Evolutionary conservation across 2,888 invertebrate genomes (phyloP), one percentile per base, ranked within the genome.

Genomic region (Chelonus formosanus): DNA sequence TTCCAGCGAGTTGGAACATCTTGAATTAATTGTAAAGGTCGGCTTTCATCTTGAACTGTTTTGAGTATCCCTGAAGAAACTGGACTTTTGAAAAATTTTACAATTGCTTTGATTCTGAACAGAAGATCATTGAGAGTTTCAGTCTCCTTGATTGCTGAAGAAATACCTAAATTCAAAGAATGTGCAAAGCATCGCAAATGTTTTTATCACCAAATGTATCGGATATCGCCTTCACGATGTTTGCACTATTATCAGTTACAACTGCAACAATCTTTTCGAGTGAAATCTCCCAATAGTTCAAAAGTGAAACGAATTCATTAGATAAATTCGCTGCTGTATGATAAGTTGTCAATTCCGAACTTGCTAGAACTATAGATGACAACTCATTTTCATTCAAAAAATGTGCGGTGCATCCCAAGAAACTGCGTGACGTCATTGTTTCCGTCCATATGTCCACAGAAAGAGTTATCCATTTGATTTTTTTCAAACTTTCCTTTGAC

Each of bases 171-270:
- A 62, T 72, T 73, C 3, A 71, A 35, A 2, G 69, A 63, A 59
- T 73, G 73, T 34, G 73, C 73, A 63, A 73, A 72, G 57, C 73
- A 75, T 54, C 67, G 56, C 34, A 73, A 47, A 60, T 74, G 71
- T 48, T 68, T 67, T 35, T 58, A n/a, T n/a, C n/a, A n/a, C n/a
- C n/a, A n/a, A n/a, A n/a, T n/a, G n/a, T 57, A 10, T 67, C 63
- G 36, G n/a, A 59, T 3, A 67, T 67, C 35, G 73, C 70, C 67
- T 71, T 72, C 7, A 64, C 34, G 1, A 74, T 67, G 52, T 74
- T 73, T 5, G 71, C 68, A 5, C 63, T 72, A 50, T 68, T 71
- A 59, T 74, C 72, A 34, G 72, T 68, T 7, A 73, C 69, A 5
- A 73, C 65, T 31, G 72, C 68, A 2, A 36, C 50, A 5, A 73